Percentiles rank a stretch among this genome's conserved stretches.
phyloP scores from a whole-genome alignment of 2,888 invertebrate genomes.

The Sepioteuthis lessoniana region DNA sequence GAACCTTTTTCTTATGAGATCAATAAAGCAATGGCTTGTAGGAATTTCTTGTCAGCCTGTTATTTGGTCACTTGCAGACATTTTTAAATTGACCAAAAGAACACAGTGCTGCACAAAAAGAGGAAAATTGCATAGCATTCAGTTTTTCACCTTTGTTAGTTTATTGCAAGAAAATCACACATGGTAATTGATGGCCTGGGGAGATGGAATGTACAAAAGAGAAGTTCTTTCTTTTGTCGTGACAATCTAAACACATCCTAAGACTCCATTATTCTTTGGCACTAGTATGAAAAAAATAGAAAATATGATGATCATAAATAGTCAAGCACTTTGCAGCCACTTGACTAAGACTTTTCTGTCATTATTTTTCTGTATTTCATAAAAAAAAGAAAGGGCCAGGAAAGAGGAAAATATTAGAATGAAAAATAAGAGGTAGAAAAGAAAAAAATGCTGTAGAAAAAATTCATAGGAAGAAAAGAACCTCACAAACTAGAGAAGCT shows the following conservation, averaged over 20 bases:
- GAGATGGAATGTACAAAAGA: background rate
- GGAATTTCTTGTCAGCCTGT: background rate
- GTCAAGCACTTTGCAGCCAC: background rate
- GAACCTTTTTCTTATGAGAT: background rate
- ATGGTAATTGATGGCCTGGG: slow-evolving; percentile 13
- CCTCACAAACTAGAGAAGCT: no score
- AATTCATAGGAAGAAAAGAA: no score
- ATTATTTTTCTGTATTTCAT: background rate
- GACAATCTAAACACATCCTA: slow-evolving; percentile 21
- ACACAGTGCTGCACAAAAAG: background rate
- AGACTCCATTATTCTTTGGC: slow-evolving; percentile 21
- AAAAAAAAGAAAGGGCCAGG: no score
- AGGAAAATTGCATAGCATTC: background rate
- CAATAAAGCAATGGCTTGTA: background rate
- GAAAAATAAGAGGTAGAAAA: background rate
- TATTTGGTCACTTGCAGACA: slow-evolving; percentile 21
- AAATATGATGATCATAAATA: background rate
- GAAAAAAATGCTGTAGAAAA: background rate
- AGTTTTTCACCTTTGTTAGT: background rate
- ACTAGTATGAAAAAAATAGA: background rate
- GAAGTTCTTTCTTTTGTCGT: background rate
- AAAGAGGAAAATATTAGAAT: no score
- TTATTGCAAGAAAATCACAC: slow-evolving; percentile 23
- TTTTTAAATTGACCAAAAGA: slow-evolving; percentile 10
- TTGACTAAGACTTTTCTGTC: background rate